These are phyloP conservation scores for Allophyes oxyacanthae DNA, from an alignment of 2,888 invertebrate species.

Conservation along the genomic window DNA sequence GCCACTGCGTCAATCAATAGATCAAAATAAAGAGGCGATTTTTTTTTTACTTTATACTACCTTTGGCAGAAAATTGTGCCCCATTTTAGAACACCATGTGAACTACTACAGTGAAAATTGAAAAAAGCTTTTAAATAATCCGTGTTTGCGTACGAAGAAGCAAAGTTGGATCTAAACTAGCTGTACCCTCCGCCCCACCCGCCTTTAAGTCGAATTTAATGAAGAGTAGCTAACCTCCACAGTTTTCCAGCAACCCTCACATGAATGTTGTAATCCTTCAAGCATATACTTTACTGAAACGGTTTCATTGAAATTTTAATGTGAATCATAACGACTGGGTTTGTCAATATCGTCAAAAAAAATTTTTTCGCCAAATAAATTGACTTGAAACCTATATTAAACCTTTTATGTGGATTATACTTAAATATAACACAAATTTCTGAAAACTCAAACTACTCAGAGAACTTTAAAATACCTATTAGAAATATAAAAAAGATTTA, in stretches of 20 bases:
- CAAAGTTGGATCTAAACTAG: conserved; percentile 23
- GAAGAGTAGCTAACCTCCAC: conserved; percentile 33
- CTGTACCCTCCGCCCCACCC: not conserved
- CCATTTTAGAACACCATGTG: no score
- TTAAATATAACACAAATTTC: no score
- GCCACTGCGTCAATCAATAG: no score
- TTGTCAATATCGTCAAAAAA: no score
- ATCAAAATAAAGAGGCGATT: no score
- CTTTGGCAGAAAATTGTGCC: not conserved
- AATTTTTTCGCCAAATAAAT: no score
- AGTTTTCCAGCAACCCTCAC: conserved; percentile 24
- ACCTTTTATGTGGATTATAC: no score
- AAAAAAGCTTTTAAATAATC: conserved; percentile 21
- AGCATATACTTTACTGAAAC: conserved; percentile 19
- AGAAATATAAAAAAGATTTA: no score
- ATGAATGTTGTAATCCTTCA: conserved; percentile 35
- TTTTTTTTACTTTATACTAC: no score
- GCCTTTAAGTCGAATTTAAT: conserved; percentile 51
- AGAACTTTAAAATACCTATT: no score
- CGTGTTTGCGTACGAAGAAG: conserved; percentile 9
- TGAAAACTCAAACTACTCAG: no score
- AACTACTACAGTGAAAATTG: not conserved
- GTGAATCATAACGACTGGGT: conserved; percentile 1
- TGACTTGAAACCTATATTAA: no score
- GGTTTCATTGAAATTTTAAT: conserved; percentile 28